Percentiles rank a stretch among this genome's conserved stretches.
Conservation (phyloP, 2,797 vertebrate genomes). For the Sebastes taczanowskii region DNA sequence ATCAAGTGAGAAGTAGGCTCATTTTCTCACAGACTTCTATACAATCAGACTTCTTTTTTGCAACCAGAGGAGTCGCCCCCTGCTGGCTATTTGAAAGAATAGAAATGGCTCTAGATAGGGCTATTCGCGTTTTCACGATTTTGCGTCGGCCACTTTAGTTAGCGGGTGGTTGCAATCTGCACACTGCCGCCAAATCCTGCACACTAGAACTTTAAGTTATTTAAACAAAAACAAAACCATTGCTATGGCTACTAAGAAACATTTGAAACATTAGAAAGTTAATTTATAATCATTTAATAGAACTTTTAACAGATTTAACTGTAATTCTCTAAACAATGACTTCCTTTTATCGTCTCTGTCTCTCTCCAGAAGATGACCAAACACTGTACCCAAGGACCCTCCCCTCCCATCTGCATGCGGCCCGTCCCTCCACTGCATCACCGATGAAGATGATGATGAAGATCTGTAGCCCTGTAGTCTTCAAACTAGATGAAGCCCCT, state of each 20-base stretch:
- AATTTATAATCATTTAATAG: background rate
- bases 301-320: background rate
- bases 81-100: no score
- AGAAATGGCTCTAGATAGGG: no score
- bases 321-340: background rate
- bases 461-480: conserved; percentile 68
- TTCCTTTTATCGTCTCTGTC: conserved; percentile 12
- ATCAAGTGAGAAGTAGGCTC: no score
- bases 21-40: no score
- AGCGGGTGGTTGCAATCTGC: no score
- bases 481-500: conserved; percentile 58
- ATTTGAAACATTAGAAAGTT: background rate
- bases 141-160: no score
- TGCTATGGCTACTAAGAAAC: background rate
- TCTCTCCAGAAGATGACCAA: conserved; percentile 70
- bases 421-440: conserved; percentile 59
- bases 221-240: background rate
- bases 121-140: background rate
- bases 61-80: no score
- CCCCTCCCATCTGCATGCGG: conserved; percentile 76
- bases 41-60: no score
- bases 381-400: conserved; percentile 68
- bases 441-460: conserved; percentile 63
- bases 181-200: no score
- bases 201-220: background rate